phyloP scores from a whole-genome alignment of 2,797 vertebrate species.

The Taenioides sp. region DNA sequence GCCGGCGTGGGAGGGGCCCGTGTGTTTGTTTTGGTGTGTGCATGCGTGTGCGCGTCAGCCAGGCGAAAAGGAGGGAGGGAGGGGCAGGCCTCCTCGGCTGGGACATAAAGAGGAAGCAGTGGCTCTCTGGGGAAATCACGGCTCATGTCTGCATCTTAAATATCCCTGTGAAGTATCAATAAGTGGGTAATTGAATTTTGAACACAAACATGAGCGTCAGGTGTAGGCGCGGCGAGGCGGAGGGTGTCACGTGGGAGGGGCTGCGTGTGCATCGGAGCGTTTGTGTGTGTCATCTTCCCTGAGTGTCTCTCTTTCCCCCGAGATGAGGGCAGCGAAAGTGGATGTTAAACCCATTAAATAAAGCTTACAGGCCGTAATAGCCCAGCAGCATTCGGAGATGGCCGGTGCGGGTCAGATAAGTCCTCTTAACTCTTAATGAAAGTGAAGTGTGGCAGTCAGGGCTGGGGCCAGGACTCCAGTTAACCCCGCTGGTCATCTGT shows the following conservation, averaged over 20 bases:
- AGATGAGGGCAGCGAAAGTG: slow-evolving; percentile 91
- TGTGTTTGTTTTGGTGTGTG: slow-evolving; percentile 72
- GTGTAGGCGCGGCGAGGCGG: slow-evolving; percentile 84
- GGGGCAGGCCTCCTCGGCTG: slow-evolving; percentile 78
- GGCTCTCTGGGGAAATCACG: slow-evolving; percentile 98
- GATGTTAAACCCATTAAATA: slow-evolving; percentile 99
- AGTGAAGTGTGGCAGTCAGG: slow-evolving; percentile 74
- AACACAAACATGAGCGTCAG: slow-evolving; percentile 99
- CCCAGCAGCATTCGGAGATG: slow-evolving; percentile 72
- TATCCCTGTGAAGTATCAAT: slow-evolving; percentile 99
- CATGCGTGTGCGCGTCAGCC: slow-evolving; percentile 55
- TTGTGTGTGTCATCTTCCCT: slow-evolving; percentile 79
- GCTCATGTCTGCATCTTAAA: slow-evolving; percentile 99
- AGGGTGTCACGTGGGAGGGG: slow-evolving; percentile 71
- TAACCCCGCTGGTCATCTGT: slow-evolving; percentile 76
- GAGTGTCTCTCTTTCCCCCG: slow-evolving; percentile 76
- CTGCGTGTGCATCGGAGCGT: slow-evolving; percentile 46
- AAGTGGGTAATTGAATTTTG: slow-evolving; percentile 99
- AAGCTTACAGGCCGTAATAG: slow-evolving; percentile 93
- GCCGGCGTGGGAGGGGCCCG: slow-evolving; percentile 70
- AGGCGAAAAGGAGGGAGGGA: slow-evolving; percentile 69
- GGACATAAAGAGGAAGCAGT: slow-evolving; percentile 99
- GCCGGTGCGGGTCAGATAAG: slow-evolving; percentile 78
- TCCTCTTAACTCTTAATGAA: slow-evolving; percentile 82
- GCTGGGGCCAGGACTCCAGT: slow-evolving; percentile 64